Evolutionary conservation across 2,113 vertebrate species (phyloP).

Genomic region (Illadopsis cleaveri): DNA sequence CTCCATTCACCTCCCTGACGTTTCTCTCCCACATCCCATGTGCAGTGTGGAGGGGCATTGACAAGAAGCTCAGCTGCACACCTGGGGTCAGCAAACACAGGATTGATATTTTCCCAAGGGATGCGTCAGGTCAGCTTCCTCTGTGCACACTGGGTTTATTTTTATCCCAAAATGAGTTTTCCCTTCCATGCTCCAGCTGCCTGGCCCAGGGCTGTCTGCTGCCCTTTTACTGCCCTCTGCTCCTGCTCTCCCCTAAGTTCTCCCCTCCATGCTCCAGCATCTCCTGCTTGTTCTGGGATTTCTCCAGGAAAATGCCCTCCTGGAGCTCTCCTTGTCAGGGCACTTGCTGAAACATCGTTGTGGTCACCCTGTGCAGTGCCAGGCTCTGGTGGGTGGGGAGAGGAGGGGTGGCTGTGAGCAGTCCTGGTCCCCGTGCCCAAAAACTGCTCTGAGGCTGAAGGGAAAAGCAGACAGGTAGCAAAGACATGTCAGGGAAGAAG

Average conservation of each 20-base stretch:
- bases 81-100: background rate
- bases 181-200: background rate
- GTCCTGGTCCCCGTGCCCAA: background rate
- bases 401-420: background rate
- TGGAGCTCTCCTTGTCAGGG: background rate
- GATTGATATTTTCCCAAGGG: background rate
- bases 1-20: background rate
- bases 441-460: background rate
- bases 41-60: background rate
- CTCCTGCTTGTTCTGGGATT: background rate
- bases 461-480: background rate
- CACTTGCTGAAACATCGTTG: background rate
- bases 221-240: background rate
- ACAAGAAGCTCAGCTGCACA: background rate
- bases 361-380: rapidly evolving
- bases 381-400: background rate
- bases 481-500: background rate
- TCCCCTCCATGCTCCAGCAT: rapidly evolving
- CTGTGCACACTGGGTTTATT: background rate
- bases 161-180: background rate
- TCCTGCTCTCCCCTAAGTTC: background rate
- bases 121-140: background rate
- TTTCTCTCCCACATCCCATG: background rate
- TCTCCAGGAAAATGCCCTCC: background rate
- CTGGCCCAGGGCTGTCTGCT: background rate